Evolutionary conservation across 2,888 invertebrate species (phyloP).

Genomic region (Brachylomia viminalis): DNA sequence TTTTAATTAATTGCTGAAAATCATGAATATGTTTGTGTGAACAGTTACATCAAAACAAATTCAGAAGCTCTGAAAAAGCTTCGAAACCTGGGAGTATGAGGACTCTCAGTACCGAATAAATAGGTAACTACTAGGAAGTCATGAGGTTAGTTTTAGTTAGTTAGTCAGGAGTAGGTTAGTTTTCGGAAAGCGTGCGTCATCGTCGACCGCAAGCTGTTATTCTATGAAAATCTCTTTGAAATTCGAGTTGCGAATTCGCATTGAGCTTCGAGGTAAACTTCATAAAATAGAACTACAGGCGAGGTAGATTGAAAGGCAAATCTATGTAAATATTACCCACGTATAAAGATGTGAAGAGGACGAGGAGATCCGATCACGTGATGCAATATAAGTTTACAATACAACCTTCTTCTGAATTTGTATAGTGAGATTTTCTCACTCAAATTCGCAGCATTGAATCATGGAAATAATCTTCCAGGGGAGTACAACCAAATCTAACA

Average conservation of each 20-base stretch:
- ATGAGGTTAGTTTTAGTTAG: no score
- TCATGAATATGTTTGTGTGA: neutral
- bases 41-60: neutral
- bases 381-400: neutral
- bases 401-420: neutral
- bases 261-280: neutral
- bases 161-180: neutral
- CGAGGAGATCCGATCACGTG: neutral
- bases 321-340: neutral
- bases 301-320: neutral
- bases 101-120: neutral
- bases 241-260: neutral
- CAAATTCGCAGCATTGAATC: slow-evolving; percentile 31
- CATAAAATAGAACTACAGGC: neutral
- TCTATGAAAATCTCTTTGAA: neutral
- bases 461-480: slow-evolving; percentile 26
- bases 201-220: neutral
- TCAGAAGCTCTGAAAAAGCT: neutral
- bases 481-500: slow-evolving; percentile 41
- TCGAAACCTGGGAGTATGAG: neutral
- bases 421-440: neutral
- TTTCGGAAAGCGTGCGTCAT: neutral
- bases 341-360: neutral
- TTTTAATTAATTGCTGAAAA: neutral
- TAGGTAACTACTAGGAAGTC: neutral